Base-by-base conservation (phyloP, 2,888 invertebrate species). In the Gibbula magus region DNA sequence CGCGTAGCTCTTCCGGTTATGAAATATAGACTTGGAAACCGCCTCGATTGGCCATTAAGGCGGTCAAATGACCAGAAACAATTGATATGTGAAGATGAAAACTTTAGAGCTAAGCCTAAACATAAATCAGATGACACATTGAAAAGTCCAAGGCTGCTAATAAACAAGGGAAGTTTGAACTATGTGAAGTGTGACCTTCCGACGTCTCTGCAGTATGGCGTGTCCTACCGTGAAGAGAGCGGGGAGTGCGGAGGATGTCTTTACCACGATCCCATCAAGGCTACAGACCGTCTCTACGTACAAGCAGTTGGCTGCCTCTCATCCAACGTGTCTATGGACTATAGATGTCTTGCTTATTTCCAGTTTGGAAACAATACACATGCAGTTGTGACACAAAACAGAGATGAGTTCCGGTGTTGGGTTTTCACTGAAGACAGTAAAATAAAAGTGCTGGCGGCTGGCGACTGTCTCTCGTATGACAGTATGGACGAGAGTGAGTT, bases 1-100 rank as follows among this genome's bases (percentile, higher is more conserved):
- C 87, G 88, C 74, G 79, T 85, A 4, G 84, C 87, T 7, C 86
- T 88, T 7, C 87, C 88, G 0, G 88, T 87, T 0, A 86, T 89
- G 70, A 85, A 86, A n/a, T 90, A 88, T 79, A 81, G 89, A 20
- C 66, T 90, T 29, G 87, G 89, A 1, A 83, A 86, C 77, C 83
- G 88, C 7, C 82, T 89, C 7, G 81, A 86, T 8, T 90, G 89
- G 90, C 90, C 89, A 0, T 76, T 88, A 32, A 83, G 81, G 22
- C 83, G 84, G 51, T 75, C 79, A 53, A 79, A 84, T 3, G 80
- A 82, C 51, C 82, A 84, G 39, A 88, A 87, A 61, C 80, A 82
- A 8, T 81, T 84, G 13, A 87, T 89, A 5, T 89, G 89, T 67
- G 78, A 83, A 22, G 75, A 83, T 1, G 70, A 80, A 0, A 82